Conservation (phyloP, 2,113 vertebrate species). For the Plecotus auritus region DNA sequence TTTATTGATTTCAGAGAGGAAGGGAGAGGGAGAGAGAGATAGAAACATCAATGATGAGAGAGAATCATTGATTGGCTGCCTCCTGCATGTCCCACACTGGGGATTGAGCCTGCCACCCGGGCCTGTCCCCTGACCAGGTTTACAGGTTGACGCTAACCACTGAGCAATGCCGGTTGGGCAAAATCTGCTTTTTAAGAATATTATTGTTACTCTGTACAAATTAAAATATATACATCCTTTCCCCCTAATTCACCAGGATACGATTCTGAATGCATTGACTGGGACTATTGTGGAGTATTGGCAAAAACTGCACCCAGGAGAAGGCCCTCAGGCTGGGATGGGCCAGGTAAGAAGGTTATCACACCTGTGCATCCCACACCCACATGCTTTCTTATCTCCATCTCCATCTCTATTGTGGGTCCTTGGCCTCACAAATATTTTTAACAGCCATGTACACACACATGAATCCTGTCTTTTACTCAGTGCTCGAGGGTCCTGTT, state of each 20-base stretch:
- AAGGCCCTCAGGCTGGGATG: neutral
- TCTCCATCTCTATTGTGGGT: neutral
- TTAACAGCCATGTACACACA: neutral
- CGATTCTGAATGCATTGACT: neutral
- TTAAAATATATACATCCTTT: neutral
- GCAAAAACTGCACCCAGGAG: neutral
- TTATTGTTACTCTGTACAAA: neutral
- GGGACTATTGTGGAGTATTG: neutral
- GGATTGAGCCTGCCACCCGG: too few species aligned
- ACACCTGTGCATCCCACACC: fast-evolving
- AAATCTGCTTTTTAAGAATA: neutral
- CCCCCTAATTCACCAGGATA: neutral
- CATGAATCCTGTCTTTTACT: neutral
- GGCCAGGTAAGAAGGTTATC: neutral
- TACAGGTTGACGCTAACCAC: too few species aligned
- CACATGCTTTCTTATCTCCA: neutral
- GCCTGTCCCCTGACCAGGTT: too few species aligned
- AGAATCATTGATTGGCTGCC: too few species aligned
- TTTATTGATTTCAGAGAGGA: too few species aligned
- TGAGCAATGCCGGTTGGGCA: too few species aligned
- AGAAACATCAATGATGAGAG: too few species aligned
- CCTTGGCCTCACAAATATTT: neutral
- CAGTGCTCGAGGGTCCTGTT: neutral
- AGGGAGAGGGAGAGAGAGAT: too few species aligned
- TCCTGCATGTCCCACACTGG: too few species aligned